Evolutionary conservation across 2,797 vertebrate genomes (phyloP).

Genomic region (Hemibagrus guttatus): DNA sequence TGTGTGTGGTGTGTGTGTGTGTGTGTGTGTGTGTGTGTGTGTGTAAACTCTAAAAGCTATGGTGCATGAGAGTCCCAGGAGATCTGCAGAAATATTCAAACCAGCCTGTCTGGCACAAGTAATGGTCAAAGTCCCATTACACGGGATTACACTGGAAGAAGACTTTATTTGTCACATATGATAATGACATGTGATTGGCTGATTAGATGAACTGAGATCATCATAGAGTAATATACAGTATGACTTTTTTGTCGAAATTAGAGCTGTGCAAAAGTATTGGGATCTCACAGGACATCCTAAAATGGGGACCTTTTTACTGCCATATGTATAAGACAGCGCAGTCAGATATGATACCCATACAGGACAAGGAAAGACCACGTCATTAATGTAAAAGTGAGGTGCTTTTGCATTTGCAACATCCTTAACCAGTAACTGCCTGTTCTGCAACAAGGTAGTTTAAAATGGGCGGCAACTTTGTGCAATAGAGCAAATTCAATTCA

Average conservation of each 20-base stretch:
- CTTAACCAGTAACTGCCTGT: neutral
- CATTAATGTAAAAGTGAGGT: neutral
- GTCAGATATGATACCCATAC: neutral
- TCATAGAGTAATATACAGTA: neutral
- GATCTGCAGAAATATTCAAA: neutral
- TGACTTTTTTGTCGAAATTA: neutral
- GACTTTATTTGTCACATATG: neutral
- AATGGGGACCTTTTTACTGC: neutral
- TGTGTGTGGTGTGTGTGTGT: neutral
- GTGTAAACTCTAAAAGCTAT: neutral
- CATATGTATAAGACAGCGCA: neutral
- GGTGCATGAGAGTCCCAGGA: neutral
- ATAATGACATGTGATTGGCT: neutral
- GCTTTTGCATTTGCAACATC: neutral
- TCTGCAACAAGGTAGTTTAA: neutral
- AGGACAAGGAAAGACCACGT: neutral
- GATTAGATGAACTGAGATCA: neutral
- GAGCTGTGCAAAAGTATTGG: neutral
- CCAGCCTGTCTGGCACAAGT: neutral
- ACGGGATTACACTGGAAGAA: neutral
- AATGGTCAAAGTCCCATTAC: neutral
- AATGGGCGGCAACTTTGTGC: neutral
- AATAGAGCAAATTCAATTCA: neutral
- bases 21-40: neutral
- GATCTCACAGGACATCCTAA: neutral